These are phyloP conservation scores for Romanomermis culicivorax DNA, from an alignment of 2,888 invertebrate species.

Conservation along the genomic window DNA sequence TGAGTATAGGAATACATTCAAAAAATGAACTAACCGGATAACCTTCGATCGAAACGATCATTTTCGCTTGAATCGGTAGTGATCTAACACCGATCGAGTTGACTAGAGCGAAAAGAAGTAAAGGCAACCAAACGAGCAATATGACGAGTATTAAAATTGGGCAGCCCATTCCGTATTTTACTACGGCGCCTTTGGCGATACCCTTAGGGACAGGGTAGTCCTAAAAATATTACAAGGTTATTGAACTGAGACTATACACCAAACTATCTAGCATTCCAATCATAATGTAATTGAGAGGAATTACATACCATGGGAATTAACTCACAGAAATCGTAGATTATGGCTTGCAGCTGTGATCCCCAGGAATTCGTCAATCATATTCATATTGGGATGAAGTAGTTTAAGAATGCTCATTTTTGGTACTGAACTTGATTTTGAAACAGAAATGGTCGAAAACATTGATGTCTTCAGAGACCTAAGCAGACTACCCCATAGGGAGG, in stretches of 20 bases:
- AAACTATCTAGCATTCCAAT: not conserved
- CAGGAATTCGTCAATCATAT: too few relatives aligned
- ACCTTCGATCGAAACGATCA: conserved; percentile 23
- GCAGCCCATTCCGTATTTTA: conserved; percentile 79
- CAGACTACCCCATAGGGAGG: too few relatives aligned
- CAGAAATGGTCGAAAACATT: too few relatives aligned
- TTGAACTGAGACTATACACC: not conserved
- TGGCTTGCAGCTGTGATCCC: too few relatives aligned
- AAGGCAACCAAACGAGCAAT: conserved; percentile 79
- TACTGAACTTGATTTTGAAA: too few relatives aligned
- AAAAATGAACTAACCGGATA: conserved; percentile 19
- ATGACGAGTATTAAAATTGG: conserved; percentile 63
- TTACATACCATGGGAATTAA: too few relatives aligned
- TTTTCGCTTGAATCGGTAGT: conserved; percentile 49
- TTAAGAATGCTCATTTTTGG: too few relatives aligned
- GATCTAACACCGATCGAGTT: conserved; percentile 73
- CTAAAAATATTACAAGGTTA: not conserved
- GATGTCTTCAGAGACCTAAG: too few relatives aligned
- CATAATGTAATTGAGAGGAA: not conserved
- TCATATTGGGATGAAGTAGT: too few relatives aligned
- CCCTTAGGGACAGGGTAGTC: not conserved
- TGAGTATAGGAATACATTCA: not conserved
- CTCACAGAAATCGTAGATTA: too few relatives aligned
- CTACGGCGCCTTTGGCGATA: conserved; percentile 24
- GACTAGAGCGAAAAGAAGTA: conserved; percentile 80